phyloP scores from a whole-genome alignment of 2,113 vertebrate species.

The Oreotrochilus melanogaster region DNA sequence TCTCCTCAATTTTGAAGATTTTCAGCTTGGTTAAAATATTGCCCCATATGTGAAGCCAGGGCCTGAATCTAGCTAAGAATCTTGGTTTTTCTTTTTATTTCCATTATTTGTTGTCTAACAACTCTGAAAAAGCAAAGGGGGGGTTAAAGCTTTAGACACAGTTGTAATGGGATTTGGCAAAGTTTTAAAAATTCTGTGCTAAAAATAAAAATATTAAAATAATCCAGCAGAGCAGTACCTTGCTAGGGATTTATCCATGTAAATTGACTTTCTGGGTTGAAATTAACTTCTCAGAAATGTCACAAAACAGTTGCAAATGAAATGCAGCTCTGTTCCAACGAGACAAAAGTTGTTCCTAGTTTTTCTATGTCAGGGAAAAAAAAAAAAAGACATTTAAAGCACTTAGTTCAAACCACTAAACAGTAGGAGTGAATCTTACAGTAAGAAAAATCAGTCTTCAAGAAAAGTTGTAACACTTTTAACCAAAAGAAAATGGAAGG shows the following conservation, averaged over 20 bases:
- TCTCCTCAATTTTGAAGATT: background rate
- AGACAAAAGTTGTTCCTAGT: background rate
- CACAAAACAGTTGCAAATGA: background rate
- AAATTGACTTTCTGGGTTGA: background rate
- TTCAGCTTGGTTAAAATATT: background rate
- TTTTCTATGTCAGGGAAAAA: background rate
- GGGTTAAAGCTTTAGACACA: background rate
- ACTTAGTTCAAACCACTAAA: background rate
- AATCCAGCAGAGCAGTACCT: background rate
- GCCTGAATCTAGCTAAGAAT: background rate
- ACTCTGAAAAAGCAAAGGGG: background rate
- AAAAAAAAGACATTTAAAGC: background rate
- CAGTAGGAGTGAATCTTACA: background rate
- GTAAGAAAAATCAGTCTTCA: background rate
- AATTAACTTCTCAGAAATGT: constrained; percentile 16
- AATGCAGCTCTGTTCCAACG: background rate
- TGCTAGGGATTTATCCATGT: background rate
- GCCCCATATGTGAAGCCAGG: background rate
- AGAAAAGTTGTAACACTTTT: background rate
- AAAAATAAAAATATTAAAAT: background rate
- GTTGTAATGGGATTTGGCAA: background rate
- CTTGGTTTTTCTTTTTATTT: background rate
- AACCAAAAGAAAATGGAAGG: background rate
- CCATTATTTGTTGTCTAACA: rapidly evolving
- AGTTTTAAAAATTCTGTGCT: background rate